phyloP scores from a whole-genome alignment of 2,113 vertebrate genomes.

The Clarias macrocephalus region DNA sequence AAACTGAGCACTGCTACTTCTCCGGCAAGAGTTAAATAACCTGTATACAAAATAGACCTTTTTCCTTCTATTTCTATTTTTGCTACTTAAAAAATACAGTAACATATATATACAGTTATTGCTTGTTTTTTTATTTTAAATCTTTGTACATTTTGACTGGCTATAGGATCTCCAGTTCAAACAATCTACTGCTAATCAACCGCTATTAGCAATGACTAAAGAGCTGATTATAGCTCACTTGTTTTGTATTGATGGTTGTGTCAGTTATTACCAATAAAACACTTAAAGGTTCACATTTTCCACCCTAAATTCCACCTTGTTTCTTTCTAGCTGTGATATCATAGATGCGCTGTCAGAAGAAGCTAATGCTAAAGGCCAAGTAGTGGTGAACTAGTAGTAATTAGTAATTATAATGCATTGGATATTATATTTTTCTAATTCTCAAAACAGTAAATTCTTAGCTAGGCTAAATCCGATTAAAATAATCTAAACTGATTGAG shows the following conservation, averaged over 20 bases:
- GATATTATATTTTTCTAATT: background rate
- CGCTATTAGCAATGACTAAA: background rate
- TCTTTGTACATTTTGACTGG: background rate
- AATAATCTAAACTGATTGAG: background rate
- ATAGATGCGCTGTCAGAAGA: background rate
- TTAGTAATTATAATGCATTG: background rate
- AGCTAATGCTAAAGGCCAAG: background rate
- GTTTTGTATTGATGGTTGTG: background rate
- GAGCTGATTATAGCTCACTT: background rate
- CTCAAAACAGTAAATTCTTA: background rate
- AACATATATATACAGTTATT: background rate
- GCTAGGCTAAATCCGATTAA: background rate
- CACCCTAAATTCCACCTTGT: no score
- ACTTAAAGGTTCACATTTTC: background rate
- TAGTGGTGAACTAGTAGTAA: background rate
- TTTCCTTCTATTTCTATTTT: background rate
- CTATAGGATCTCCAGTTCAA: background rate
- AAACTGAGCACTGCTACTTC: background rate
- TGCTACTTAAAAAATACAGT: background rate
- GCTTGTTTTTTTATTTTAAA: background rate
- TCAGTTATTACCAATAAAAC: background rate
- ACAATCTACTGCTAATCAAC: background rate
- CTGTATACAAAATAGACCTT: background rate
- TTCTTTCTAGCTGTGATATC: background rate
- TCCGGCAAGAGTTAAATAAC: background rate